Evolutionary conservation across 2,888 invertebrate species (phyloP), one percentile per base, ranked within the genome.

Genomic region (Eupithecia tripunctaria): DNA sequence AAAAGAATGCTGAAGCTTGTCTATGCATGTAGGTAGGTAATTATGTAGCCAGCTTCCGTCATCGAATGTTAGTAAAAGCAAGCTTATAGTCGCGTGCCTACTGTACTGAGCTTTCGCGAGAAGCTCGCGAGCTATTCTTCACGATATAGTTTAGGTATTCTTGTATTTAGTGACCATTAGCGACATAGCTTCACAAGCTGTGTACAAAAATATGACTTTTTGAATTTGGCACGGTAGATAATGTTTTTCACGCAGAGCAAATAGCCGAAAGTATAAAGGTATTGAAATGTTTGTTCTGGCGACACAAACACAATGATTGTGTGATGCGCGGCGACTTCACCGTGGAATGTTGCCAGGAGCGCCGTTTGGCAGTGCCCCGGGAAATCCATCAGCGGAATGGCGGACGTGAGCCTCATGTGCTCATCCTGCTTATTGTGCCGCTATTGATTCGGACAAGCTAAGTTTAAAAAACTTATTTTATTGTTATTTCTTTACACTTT

Each of bases 291-390:
- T 56, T 25, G 56, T 56, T 56, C 56, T 56, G 56, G 10, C 56
- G 56, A 25, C 56, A 25, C 25, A 56, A 71, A 68, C 75, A 71
- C 51, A 71, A 51, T 73, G 71, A 60, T 65, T 72, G 59, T 71
- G 21, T 69, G 64, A 70, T 41, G 60, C 73, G 29, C 67, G 71
- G 73, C 62, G 71, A 72, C 72, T 72, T 69, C 71, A 7, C 14
- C 79, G 79, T 85, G 84, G 86, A 82, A 60, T 38, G 43, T 64
- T 81, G 85, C 85, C 85, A 86, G 81, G 81, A 77, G 79, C 66
- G 67, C 76, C 71, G 83, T 84, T 86, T 86, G 85, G 85, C 85
- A 82, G 74, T 66, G 73, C 66, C 69, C 73, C 76, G 72, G 72
- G 78, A 81, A 84, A 83, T 86, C 86, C 82, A 85, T 86, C 86